Percentiles rank a stretch among this genome's conserved stretches.
Conservation (phyloP, 2,113 vertebrate species). For the Tachysurus fulvidraco region DNA sequence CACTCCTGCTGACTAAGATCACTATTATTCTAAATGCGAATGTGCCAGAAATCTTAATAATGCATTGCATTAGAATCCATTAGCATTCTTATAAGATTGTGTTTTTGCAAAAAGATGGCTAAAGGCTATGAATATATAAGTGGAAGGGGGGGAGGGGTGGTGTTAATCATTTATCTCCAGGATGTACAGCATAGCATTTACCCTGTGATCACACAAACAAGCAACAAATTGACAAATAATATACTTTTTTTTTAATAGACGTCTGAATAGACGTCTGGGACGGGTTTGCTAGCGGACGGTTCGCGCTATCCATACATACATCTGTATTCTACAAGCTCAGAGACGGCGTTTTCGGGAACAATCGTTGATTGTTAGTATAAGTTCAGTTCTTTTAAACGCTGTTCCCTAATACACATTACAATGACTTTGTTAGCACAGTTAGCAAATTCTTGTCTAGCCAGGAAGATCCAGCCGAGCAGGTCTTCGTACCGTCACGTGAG, state of each 20-base stretch:
- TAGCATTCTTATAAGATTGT: conserved; percentile 63
- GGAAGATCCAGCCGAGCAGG: conserved; percentile 39
- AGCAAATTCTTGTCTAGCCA: not conserved
- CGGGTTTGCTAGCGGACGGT: not conserved
- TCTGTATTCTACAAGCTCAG: not conserved
- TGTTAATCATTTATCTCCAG: not conserved
- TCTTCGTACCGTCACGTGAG: not conserved
- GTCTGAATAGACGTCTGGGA: too few species aligned
- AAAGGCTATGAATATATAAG: conserved; percentile 35
- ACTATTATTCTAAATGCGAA: not conserved
- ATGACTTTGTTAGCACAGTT: not conserved
- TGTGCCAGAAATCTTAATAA: conserved; percentile 61
- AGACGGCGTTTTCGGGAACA: not conserved
- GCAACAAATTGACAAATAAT: not conserved
- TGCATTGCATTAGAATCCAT: conserved; percentile 62
- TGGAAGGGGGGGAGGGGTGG: too few species aligned
- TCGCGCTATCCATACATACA: not conserved
- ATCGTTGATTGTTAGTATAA: not conserved
- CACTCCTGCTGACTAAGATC: conserved; percentile 64
- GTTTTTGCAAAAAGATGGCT: conserved; percentile 61
- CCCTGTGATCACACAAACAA: not conserved
- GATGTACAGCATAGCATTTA: not conserved
- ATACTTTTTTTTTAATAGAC: too few species aligned
- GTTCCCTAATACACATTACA: not conserved
- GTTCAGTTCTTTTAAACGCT: not conserved